Base-by-base conservation (phyloP, 2,888 invertebrate species). In the Pinctada fucata region DNA sequence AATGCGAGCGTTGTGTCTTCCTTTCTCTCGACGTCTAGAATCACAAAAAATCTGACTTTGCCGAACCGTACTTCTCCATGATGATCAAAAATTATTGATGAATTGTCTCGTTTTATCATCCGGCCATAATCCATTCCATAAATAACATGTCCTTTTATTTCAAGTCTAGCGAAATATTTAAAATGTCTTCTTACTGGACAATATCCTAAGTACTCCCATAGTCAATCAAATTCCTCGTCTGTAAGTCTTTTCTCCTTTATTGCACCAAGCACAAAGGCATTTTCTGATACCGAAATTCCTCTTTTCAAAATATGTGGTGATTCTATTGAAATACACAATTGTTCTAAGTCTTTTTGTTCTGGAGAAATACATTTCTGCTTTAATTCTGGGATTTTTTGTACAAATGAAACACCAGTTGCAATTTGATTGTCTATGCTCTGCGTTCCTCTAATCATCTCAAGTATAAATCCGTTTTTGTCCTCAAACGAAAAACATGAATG, bases 401-500 rank as follows among this genome's bases (percentile, higher is more conserved):
- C n/a, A 68, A 82, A 82, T 13, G 81, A 82, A 47, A 84, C 69
- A n/a, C 82, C 84, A 50, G 79, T 84, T 58, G 69, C 70, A 48
- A 84, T 82, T 67, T 84, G 83, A 49, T 76, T 72, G 63, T 80
- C 84, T 64, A 82, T 80, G 74, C 78, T 74, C 75, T 82, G 82
- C n/a, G 82, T 83, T 4, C 80, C 82, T 78, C 70, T 72, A 16
- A 83, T 79, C 74, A 79, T 72, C 78, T 81, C 81, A 10, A 82
- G 10, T 16, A 83, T 8, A 50, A 76, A 3, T 10, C 84, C 82
- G 79, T 84, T 80, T 66, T 81, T 81, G 64, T 81, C 78, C 64
- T 83, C 83, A 71, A 83, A 84, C 45, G 79, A 75, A 79, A 82
- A 84, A 71, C 83, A 84, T 16, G 79, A 81, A 51, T 81, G 79